phyloP scores from a whole-genome alignment of 1,140 invertebrate genomes.

The Chymomyza costata region DNA sequence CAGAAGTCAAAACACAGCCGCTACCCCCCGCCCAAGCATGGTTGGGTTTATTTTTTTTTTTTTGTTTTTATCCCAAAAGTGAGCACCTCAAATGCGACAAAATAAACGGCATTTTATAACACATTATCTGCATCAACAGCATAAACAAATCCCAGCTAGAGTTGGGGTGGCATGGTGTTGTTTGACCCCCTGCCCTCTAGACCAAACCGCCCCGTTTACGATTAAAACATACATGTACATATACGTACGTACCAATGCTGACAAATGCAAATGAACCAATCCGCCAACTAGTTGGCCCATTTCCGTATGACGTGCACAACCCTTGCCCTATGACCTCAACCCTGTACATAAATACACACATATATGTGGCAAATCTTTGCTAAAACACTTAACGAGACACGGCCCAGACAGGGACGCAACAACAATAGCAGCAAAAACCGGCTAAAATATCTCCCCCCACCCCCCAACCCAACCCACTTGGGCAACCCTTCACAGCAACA shows the following conservation, averaged over 20 bases:
- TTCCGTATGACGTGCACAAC: constrained; percentile 34
- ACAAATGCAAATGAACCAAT: constrained; percentile 62
- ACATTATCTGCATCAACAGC: constrained; percentile 40
- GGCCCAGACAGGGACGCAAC: constrained; percentile 44
- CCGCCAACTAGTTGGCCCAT: constrained; percentile 20
- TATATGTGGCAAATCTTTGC: constrained; percentile 55
- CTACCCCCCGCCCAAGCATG: not conserved
- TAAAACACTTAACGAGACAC: constrained; percentile 59
- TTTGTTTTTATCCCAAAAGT: constrained; percentile 53
- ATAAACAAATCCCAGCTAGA: constrained; percentile 4
- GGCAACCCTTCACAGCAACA: constrained; percentile 7
- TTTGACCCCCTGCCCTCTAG: not conserved
- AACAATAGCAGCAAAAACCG: not conserved
- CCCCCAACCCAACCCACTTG: constrained; percentile 15
- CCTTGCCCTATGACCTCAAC: constrained; percentile 28
- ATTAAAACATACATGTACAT: constrained; percentile 49
- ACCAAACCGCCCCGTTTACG: constrained; percentile 17
- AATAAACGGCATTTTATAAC: constrained; percentile 56
- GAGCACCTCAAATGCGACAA: constrained; percentile 56
- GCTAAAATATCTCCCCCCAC: constrained; percentile 3
- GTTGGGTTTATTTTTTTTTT: constrained; percentile 1
- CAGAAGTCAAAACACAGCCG: constrained; percentile 43
- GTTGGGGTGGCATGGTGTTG: not conserved
- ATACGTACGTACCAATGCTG: constrained; percentile 43
- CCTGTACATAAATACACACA: constrained; percentile 10